phyloP scores from a whole-genome alignment of 2,888 invertebrate species.

The Drosophila austrosaltans region DNA sequence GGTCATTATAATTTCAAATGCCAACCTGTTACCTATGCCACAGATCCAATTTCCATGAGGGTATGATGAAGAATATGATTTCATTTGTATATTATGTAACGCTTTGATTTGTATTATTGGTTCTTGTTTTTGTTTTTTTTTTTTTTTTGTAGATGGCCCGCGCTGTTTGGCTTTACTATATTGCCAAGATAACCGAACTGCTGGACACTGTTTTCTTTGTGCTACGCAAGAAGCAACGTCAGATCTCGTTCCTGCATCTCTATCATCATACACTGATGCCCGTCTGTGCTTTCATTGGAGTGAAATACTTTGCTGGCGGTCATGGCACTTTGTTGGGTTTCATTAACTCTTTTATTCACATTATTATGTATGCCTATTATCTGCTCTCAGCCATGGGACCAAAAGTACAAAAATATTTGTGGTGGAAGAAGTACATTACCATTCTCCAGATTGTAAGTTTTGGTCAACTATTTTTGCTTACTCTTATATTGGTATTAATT shows the following conservation, averaged over 20 bases:
- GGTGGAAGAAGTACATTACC: slow-evolving; percentile 98
- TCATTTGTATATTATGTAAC: too few species aligned
- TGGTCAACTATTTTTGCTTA: too few species aligned
- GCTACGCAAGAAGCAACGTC: slow-evolving; percentile 91
- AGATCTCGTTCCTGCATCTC: slow-evolving; percentile 92
- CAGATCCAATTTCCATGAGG: slow-evolving; percentile 86
- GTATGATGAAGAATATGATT: slow-evolving; percentile 68
- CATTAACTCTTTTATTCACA: slow-evolving; percentile 94
- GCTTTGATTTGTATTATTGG: background rate
- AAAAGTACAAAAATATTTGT: slow-evolving; percentile 93
- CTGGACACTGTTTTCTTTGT: slow-evolving; percentile 89
- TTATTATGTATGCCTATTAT: slow-evolving; percentile 96
- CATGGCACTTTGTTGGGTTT: slow-evolving; percentile 94
- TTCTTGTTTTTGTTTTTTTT: too few species aligned
- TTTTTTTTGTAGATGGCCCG: slow-evolving; percentile 81
- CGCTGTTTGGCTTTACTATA: slow-evolving; percentile 84
- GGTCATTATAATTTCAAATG: slow-evolving; percentile 88
- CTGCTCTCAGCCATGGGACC: slow-evolving; percentile 94
- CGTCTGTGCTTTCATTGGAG: slow-evolving; percentile 87
- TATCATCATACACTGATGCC: slow-evolving; percentile 92
- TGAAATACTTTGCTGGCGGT: slow-evolving; percentile 90
- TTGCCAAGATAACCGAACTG: slow-evolving; percentile 83
- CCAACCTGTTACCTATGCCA: slow-evolving; percentile 88
- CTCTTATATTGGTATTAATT: background rate
- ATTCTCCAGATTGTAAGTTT: slow-evolving; percentile 90